Conservation (phyloP, 2,113 vertebrate species). For the Phalacrocorax pelagicus region DNA sequence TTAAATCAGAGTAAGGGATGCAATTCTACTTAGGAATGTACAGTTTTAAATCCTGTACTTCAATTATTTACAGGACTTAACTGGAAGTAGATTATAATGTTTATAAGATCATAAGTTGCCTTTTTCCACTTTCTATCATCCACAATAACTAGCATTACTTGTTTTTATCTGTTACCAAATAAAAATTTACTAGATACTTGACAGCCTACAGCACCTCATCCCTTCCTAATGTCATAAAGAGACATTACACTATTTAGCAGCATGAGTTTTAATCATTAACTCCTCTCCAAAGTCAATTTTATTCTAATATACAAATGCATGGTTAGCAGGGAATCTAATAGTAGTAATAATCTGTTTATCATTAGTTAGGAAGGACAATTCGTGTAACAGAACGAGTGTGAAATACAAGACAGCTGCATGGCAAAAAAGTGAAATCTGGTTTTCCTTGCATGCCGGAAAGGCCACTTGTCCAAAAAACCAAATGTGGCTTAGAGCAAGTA, state of each 20-base stretch:
- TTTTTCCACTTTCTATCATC: neutral
- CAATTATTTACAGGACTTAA: neutral
- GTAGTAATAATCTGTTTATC: neutral
- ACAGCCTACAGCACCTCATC: neutral
- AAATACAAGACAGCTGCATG: neutral
- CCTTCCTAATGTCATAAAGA: neutral
- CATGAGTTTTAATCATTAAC: neutral
- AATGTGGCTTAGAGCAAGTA: neutral
- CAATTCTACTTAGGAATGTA: neutral
- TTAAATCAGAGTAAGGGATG: neutral
- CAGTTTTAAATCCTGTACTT: neutral
- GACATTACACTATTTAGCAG: neutral
- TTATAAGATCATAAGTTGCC: neutral
- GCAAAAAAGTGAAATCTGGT: neutral
- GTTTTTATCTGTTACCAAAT: neutral
- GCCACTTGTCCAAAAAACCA: neutral
- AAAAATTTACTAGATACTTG: neutral
- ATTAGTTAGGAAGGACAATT: neutral
- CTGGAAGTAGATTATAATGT: neutral
- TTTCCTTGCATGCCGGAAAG: neutral
- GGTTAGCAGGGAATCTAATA: neutral
- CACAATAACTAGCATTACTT: neutral
- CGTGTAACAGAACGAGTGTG: neutral
- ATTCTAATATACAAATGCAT: neutral
- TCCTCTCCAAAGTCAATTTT: neutral